These are phyloP conservation scores for Tenthredo amoena DNA, from an alignment of 2,888 invertebrate species.

Conservation along the genomic window DNA sequence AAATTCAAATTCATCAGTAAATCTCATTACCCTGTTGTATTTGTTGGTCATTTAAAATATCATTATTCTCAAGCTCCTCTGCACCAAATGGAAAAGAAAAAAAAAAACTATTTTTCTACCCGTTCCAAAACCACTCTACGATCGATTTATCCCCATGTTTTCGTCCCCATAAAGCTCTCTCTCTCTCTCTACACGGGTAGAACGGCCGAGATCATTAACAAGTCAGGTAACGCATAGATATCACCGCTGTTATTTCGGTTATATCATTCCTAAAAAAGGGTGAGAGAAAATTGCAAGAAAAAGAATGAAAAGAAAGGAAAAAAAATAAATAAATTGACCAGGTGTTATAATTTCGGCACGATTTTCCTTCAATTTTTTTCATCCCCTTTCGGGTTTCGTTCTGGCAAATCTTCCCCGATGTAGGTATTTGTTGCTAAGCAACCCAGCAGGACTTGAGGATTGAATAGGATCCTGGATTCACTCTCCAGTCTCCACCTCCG, in stretches of 20 bases:
- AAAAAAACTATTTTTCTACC: background rate
- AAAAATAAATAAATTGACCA: background rate
- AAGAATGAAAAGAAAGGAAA: too few relatives aligned
- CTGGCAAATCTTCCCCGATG: background rate
- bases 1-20: background rate
- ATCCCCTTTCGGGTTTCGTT: background rate
- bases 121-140: background rate
- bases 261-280: too few relatives aligned
- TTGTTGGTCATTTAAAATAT: background rate
- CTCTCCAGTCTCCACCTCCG: background rate
- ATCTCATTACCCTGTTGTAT: background rate
- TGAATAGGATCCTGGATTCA: background rate
- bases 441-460: background rate
- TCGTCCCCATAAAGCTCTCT: background rate
- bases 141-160: slow-evolving; percentile 9
- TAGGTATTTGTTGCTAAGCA: slow-evolving; percentile 3
- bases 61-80: background rate
- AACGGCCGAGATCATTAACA: background rate
- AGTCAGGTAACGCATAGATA: background rate
- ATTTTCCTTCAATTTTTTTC: background rate
- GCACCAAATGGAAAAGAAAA: background rate
- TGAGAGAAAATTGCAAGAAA: too few relatives aligned
- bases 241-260: background rate
- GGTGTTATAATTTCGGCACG: background rate
- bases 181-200: background rate